These are phyloP conservation scores for Adineta ricciae DNA, from an alignment of 2,888 invertebrate species.

Conservation along the genomic window DNA sequence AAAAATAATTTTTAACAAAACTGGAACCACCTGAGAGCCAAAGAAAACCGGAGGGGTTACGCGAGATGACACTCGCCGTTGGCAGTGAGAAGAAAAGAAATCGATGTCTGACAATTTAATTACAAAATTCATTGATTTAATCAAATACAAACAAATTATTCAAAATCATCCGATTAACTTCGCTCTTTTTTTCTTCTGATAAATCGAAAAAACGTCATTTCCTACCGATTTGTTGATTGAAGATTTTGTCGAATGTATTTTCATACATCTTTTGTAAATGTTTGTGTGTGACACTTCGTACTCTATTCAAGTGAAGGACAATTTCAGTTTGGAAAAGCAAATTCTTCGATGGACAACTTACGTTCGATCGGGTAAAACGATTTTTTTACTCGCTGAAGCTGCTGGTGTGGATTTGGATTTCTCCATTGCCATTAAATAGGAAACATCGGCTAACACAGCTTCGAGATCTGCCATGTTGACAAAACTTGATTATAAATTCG, in stretches of 20 bases:
- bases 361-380: conserved; percentile 96
- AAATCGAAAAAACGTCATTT: background rate
- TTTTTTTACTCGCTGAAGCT: conserved; percentile 96
- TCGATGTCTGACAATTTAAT: background rate
- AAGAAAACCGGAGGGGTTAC: background rate
- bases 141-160: too few relatives aligned
- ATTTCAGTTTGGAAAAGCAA: background rate
- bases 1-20: background rate
- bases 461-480: conserved; percentile 90
- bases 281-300: conserved; percentile 98
- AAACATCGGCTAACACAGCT: conserved; percentile 99
- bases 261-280: conserved; percentile 98
- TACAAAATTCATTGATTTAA: background rate
- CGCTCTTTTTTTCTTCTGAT: too few relatives aligned
- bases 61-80: background rate
- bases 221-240: conserved; percentile 97
- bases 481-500: background rate
- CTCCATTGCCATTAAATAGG: conserved; percentile 99
- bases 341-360: conserved; percentile 46
- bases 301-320: conserved; percentile 61
- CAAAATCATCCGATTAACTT: too few relatives aligned
- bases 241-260: conserved; percentile 98
- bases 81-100: background rate
- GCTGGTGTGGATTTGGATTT: conserved; percentile 99
- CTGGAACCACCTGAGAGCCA: conserved; percentile 4